A percentile compares a stretch with the other conserved stretches of the same genome.
Evolutionary conservation across 2,797 vertebrate genomes (phyloP).

Genomic region (Xiphorhynchus erythropygius): DNA sequence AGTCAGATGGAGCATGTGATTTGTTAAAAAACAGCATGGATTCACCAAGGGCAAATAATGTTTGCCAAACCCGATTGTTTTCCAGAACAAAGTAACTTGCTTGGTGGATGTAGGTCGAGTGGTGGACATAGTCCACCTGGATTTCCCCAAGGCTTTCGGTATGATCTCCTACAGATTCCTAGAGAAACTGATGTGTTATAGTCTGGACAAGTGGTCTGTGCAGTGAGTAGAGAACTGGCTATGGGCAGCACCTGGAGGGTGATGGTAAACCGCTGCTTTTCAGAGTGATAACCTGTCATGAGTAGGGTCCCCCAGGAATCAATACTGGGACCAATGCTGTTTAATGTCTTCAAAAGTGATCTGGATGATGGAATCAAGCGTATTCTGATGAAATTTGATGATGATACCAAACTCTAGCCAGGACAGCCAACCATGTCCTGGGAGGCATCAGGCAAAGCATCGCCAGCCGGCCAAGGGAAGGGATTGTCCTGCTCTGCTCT

Average conservation of each 20-base stretch:
- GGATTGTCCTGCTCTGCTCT: neutral
- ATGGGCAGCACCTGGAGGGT: too few relatives aligned
- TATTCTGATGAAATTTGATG: neutral
- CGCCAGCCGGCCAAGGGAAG: too few relatives aligned
- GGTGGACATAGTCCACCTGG: neutral
- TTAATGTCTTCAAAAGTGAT: neutral
- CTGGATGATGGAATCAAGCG: neutral
- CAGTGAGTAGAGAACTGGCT: neutral
- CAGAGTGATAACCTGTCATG: neutral
- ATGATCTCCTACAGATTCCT: fast-evolving
- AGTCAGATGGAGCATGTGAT: neutral
- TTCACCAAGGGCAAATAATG: neutral
- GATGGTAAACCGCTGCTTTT: neutral
- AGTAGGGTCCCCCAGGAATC: neutral
- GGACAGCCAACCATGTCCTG: neutral
- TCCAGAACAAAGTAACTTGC: neutral
- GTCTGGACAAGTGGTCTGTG: neutral
- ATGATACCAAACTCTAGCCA: neutral
- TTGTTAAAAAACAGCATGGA: neutral
- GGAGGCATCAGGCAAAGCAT: neutral
- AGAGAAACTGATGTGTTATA: neutral
- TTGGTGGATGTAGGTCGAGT: neutral
- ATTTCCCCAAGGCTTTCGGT: neutral
- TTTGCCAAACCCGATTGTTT: neutral
- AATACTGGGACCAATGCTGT: too few relatives aligned